Evolutionary conservation across 2,113 vertebrate species (phyloP).

Genomic region (Macrotis lagotis): DNA sequence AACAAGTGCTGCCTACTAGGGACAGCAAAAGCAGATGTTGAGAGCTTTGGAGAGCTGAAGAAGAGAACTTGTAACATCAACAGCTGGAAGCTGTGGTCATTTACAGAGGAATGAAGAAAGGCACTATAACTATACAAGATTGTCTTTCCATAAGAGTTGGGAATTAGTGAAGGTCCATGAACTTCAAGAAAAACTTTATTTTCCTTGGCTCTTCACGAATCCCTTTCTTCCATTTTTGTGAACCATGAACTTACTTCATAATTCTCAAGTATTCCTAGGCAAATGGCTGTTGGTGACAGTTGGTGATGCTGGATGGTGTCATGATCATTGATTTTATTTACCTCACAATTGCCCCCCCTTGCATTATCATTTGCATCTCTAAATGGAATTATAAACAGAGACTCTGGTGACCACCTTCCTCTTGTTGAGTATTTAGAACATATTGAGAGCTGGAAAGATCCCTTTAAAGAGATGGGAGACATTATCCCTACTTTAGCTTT

Average conservation of each 20-base stretch:
- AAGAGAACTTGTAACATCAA: neutral
- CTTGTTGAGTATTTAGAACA: neutral
- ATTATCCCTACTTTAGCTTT: neutral
- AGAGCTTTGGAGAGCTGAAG: neutral
- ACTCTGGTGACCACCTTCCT: neutral
- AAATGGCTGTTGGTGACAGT: neutral
- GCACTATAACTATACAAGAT: neutral
- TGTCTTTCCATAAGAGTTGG: neutral
- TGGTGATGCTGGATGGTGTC: neutral
- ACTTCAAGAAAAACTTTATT: neutral
- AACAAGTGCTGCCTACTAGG: neutral
- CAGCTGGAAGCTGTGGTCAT: neutral
- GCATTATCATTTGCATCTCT: neutral
- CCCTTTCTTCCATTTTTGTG: neutral
- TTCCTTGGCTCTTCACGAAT: neutral
- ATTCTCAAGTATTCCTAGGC: too few species aligned
- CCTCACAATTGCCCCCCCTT: neutral
- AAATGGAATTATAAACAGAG: neutral
- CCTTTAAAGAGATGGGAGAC: neutral
- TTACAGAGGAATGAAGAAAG: neutral
- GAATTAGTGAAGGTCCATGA: neutral
- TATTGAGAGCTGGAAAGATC: neutral
- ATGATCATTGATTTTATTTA: neutral
- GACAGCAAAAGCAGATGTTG: neutral
- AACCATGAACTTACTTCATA: neutral